These are phyloP conservation scores for Tenebrio molitor DNA, from an alignment of 1,140 invertebrate species.

Conservation along the genomic window DNA sequence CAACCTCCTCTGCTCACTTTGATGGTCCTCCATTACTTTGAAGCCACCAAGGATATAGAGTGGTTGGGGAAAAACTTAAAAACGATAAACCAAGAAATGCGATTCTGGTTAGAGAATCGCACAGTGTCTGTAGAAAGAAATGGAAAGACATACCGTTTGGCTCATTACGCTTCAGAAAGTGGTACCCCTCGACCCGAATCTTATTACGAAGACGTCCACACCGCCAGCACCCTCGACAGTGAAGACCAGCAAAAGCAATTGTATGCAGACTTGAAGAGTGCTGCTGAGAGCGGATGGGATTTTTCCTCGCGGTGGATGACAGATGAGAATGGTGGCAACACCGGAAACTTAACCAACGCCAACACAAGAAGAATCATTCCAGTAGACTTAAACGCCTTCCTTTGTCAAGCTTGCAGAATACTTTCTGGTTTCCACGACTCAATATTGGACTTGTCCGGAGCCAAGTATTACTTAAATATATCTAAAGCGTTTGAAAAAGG, in stretches of 20 bases:
- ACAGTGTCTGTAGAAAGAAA: slow-evolving; percentile 70
- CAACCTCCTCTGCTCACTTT: slow-evolving; percentile 85
- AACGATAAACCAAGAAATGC: slow-evolving; percentile 78
- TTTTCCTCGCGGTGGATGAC: slow-evolving; percentile 88
- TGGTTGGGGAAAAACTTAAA: slow-evolving; percentile 75
- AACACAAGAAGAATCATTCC: slow-evolving; percentile 80
- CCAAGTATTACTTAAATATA: slow-evolving; percentile 64
- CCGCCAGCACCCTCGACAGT: slow-evolving; percentile 63
- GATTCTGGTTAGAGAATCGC: slow-evolving; percentile 75
- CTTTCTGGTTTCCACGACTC: slow-evolving; percentile 70
- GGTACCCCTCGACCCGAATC: slow-evolving; percentile 84
- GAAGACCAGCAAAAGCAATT: slow-evolving; percentile 77
- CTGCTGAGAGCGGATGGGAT: slow-evolving; percentile 90
- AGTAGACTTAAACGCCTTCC: slow-evolving; percentile 88
- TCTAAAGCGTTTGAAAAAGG: slow-evolving; percentile 67
- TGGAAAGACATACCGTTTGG: slow-evolving; percentile 71
- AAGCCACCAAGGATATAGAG: slow-evolving; percentile 74
- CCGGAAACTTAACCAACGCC: slow-evolving; percentile 71
- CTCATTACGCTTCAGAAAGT: slow-evolving; percentile 73
- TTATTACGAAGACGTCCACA: slow-evolving; percentile 73
- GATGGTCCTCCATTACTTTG: slow-evolving; percentile 82
- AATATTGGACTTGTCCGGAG: slow-evolving; percentile 69
- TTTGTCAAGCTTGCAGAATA: slow-evolving; percentile 75
- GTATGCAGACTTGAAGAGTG: slow-evolving; percentile 90
- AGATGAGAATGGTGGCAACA: slow-evolving; percentile 66